phyloP scores from a whole-genome alignment of 2,113 vertebrate genomes.

The Isurus oxyrinchus region DNA sequence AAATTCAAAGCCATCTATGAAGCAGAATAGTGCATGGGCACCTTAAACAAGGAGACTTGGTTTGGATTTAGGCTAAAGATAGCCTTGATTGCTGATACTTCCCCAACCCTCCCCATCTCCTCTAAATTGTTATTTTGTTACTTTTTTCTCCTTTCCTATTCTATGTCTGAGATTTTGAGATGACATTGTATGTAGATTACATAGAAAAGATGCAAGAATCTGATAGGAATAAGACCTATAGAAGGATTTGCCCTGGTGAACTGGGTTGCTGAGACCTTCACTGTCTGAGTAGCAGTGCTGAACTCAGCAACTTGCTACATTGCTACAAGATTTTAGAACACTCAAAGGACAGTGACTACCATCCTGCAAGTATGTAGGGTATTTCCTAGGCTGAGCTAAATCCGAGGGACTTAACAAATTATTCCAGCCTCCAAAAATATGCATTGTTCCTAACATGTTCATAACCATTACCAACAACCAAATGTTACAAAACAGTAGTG shows the following conservation, averaged over 20 bases:
- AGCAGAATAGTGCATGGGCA: background rate
- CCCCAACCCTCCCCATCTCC: background rate
- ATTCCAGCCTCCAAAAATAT: background rate
- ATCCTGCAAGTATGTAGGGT: background rate
- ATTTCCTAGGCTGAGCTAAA: background rate
- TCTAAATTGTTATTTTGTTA: background rate
- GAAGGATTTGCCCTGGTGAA: background rate
- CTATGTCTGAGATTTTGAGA: background rate
- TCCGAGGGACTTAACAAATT: background rate
- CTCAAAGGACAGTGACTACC: background rate
- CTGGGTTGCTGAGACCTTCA: background rate
- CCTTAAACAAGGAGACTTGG: background rate
- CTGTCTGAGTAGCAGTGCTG: background rate
- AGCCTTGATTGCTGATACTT: background rate
- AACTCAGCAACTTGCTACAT: background rate
- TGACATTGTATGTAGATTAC: background rate
- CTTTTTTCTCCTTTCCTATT: background rate
- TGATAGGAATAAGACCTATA: background rate
- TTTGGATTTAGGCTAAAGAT: background rate
- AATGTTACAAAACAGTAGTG: background rate
- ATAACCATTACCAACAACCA: background rate
- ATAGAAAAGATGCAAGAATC: background rate
- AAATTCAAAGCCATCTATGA: background rate
- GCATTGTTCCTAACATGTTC: background rate
- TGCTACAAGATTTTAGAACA: background rate